Evolutionary conservation across 2,113 vertebrate species (phyloP).

Genomic region (Campylorhamphus procurvoides): DNA sequence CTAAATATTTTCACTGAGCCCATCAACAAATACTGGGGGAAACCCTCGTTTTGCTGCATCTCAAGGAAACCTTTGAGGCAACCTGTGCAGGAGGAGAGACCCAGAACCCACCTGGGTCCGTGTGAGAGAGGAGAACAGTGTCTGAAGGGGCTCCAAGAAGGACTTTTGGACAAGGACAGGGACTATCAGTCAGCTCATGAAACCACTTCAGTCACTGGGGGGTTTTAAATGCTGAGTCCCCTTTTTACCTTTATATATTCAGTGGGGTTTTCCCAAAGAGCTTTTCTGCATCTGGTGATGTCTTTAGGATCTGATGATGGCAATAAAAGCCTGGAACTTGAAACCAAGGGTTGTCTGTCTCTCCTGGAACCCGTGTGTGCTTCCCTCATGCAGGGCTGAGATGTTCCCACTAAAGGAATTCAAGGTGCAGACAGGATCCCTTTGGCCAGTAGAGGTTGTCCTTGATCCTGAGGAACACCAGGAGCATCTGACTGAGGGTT

Average conservation of each 20-base stretch:
- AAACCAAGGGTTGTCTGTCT: not conserved
- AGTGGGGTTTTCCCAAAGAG: not conserved
- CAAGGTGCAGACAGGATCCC: not conserved
- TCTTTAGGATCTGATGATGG: not conserved
- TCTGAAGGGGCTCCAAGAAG: not conserved
- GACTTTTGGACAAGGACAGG: not conserved
- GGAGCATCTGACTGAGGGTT: not conserved
- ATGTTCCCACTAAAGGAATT: not conserved
- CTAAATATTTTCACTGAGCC: not conserved
- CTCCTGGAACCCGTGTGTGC: not conserved
- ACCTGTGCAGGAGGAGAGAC: not conserved
- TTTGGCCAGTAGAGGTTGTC: constrained; percentile 3
- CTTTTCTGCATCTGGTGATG: not conserved
- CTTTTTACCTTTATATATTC: no score
- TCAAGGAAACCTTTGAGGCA: not conserved
- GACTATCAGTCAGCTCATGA: not conserved
- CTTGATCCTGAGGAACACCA: not conserved
- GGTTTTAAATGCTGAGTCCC: not conserved
- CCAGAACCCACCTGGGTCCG: not conserved
- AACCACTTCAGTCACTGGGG: not conserved
- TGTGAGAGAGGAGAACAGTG: not conserved
- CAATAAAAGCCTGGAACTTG: not conserved
- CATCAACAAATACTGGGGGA: not conserved
- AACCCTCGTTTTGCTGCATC: not conserved
- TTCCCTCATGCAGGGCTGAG: not conserved